A percentile compares a stretch with the other conserved stretches of the same genome.
Evolutionary conservation across 2,797 vertebrate species (phyloP).

Genomic region (Ataeniobius toweri): DNA sequence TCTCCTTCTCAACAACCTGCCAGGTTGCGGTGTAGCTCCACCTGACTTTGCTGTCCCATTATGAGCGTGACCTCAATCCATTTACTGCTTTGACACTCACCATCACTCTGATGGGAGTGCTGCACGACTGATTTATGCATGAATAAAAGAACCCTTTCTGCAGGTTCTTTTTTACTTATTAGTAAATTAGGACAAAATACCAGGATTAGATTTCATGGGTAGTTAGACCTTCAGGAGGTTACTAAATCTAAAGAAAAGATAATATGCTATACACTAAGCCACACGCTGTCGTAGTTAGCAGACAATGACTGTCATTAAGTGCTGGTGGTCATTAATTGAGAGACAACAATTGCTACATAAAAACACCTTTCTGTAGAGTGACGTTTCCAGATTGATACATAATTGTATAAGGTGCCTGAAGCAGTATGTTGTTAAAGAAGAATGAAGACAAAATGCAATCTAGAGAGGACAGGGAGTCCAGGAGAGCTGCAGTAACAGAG

Average conservation of each 20-base stretch:
- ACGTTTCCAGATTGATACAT: slow-evolving; percentile 61
- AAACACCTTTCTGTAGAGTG: slow-evolving; percentile 53
- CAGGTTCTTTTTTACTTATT: slow-evolving; percentile 29
- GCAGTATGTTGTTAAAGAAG: slow-evolving; percentile 58
- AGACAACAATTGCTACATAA: slow-evolving; percentile 34
- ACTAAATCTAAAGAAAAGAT: slow-evolving; percentile 34
- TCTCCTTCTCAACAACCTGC: slow-evolving; percentile 38
- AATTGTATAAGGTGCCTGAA: slow-evolving; percentile 67
- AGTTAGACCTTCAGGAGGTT: slow-evolving; percentile 29
- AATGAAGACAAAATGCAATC: slow-evolving; percentile 67
- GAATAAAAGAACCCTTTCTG: slow-evolving; percentile 26
- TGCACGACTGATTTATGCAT: slow-evolving; percentile 44
- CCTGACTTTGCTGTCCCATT: slow-evolving; percentile 68
- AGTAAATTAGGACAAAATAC: slow-evolving; percentile 24
- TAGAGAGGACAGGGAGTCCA: slow-evolving; percentile 28
- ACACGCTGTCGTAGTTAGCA: slow-evolving; percentile 24
- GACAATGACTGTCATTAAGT: slow-evolving; percentile 52
- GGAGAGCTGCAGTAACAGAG: slow-evolving; percentile 26
- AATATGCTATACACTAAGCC: slow-evolving; percentile 5
- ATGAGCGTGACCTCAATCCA: slow-evolving; percentile 61
- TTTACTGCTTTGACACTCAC: slow-evolving; percentile 57
- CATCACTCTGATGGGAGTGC: slow-evolving; percentile 29
- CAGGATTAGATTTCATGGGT: slow-evolving; percentile 16
- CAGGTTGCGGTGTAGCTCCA: slow-evolving; percentile 53
- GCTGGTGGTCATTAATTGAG: slow-evolving; percentile 45